phyloP scores from a whole-genome alignment of 2,888 invertebrate genomes.

The Apotomis capreana region DNA sequence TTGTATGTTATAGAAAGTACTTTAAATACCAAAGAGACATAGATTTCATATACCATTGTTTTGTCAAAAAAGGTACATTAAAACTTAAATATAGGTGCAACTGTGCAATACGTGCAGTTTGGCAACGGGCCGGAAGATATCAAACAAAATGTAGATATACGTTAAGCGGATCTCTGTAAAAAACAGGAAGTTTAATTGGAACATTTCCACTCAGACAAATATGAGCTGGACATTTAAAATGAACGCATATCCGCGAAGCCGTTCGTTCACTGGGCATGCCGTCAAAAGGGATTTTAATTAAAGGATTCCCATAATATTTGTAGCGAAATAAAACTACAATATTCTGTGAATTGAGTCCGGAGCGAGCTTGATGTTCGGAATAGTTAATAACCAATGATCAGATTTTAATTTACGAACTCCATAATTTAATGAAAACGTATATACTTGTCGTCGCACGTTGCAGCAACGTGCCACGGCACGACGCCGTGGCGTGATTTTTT shows the following conservation, averaged over 20 bases:
- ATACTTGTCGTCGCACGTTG: too few species aligned
- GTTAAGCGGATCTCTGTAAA: slow-evolving; percentile 12
- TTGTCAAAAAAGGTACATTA: neutral
- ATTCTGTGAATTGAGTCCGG: neutral
- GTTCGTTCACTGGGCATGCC: slow-evolving; percentile 21
- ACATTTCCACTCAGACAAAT: slow-evolving; percentile 23
- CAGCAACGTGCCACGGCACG: too few species aligned
- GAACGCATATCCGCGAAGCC: slow-evolving; percentile 22
- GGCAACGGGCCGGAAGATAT: neutral
- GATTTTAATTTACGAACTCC: too few species aligned
- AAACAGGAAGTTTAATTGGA: slow-evolving; percentile 22
- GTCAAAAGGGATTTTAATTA: slow-evolving; percentile 26
- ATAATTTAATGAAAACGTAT: too few species aligned
- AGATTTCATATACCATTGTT: too few species aligned
- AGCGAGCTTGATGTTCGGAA: too few species aligned
- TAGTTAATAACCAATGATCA: too few species aligned
- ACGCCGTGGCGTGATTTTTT: too few species aligned
- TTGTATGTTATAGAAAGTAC: too few species aligned
- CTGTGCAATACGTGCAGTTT: neutral
- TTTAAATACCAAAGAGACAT: too few species aligned
- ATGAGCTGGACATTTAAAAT: slow-evolving; percentile 31
- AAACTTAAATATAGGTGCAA: neutral
- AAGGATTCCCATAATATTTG: slow-evolving; percentile 9
- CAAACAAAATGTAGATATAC: neutral
- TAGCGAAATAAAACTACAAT: neutral